Base-by-base conservation (phyloP, 2,888 invertebrate genomes). In the Scelioninae gen. 1 region DNA sequence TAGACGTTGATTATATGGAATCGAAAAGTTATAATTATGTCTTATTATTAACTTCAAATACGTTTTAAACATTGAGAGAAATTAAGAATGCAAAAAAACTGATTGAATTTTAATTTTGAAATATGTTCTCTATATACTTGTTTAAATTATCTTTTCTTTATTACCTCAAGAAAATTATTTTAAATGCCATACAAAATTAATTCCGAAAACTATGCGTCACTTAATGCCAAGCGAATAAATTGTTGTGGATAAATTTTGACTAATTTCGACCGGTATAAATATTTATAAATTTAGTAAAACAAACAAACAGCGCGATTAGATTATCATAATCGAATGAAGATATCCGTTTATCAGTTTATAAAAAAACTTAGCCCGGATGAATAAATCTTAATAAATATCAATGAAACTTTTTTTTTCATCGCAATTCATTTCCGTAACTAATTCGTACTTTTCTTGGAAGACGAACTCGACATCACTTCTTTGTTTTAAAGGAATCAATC, bases 341-440 rank as follows among this genome's bases (percentile, higher is more conserved):
- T 75, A 75, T 75, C n/a, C 11, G 29, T 53, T 53, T 31, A 49
- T 23, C 3, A 6, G n/a, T 13, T n/a, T 53, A 53, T 31, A 31
- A 56, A 34, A 38, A 34, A 34, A 23, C 4, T 1, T 16, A 9
- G 23, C 1, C 49, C 49, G 49, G 60, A 76, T 76, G 69, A 81
- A 81, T 81, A 81, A 81, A 76, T 76, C 51, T 51, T 7, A 65
- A 31, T 71, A 47, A 72, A 62, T 62, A 58, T 49, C 13, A 55
- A 47, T 31, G 58, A 65, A 65, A 53, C 47, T 13, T 51, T 45
- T 71, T 56, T 34, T 45, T 32, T 10, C 55, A 51, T 38, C 45
- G 43, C 51, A 34, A 71, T 76, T 38, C 49, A 75, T 81, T 81
- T 81, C 58, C 63, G 58, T 76, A 63, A 62, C 74, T 56, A 75